These are phyloP conservation scores for Mirza zaza DNA, from an alignment of 2,113 vertebrate genomes.

Conservation along the genomic window DNA sequence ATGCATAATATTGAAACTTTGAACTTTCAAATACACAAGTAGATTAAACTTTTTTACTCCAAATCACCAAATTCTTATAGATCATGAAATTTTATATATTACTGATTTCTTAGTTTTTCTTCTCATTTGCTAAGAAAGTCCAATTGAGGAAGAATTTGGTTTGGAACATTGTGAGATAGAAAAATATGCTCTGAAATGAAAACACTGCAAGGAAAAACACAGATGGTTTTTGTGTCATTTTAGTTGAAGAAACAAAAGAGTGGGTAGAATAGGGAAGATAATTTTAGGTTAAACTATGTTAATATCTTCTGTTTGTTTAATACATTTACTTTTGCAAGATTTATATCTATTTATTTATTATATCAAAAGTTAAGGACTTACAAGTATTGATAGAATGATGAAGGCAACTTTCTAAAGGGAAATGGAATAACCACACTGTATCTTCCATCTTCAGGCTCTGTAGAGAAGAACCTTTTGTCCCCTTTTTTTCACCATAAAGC, in stretches of 20 bases:
- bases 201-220: background rate
- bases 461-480: background rate
- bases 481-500: background rate
- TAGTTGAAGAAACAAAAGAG: background rate
- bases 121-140: slow-evolving; percentile 43
- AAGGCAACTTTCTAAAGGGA: background rate
- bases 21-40: background rate
- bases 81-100: background rate
- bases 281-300: background rate
- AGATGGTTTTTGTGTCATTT: background rate
- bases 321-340: background rate
- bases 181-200: background rate
- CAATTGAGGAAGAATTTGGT: background rate
- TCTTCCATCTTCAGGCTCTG: background rate
- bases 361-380: background rate
- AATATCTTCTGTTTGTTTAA: background rate
- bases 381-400: background rate
- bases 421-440: background rate
- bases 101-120: background rate
- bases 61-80: background rate
- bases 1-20: background rate
- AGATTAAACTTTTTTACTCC: background rate
- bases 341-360: background rate
- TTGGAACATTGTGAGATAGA: background rate
- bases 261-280: background rate